A percentile compares a stretch with the other conserved stretches of the same genome.
phyloP scores from a whole-genome alignment of 2,888 invertebrate genomes.

The Agrotis clavis region DNA sequence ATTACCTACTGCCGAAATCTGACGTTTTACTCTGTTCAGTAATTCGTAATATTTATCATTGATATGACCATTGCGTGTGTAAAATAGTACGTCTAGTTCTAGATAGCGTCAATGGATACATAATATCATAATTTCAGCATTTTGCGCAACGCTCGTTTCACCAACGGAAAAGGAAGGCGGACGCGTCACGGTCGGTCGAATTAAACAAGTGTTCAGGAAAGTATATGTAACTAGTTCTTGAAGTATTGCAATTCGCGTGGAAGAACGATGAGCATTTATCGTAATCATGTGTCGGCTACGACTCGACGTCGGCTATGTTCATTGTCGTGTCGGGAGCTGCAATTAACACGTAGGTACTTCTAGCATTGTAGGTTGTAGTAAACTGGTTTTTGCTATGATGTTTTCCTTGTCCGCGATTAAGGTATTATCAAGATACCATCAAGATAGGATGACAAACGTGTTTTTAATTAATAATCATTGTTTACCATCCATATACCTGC shows the following conservation, averaged over 20 bases:
- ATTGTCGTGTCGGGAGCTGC: constrained; percentile 22
- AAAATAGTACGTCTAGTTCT: constrained; percentile 26
- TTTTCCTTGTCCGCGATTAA: constrained; percentile 47
- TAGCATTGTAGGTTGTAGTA: constrained; percentile 22
- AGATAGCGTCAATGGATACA: constrained; percentile 40
- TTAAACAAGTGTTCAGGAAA: constrained; percentile 75
- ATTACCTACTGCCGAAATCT: not conserved
- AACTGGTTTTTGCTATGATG: constrained; percentile 19
- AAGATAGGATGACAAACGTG: not conserved
- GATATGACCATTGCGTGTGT: constrained; percentile 20
- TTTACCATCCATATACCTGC: not conserved
- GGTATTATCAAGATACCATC: constrained; percentile 15
- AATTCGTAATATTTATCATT: constrained; percentile 22
- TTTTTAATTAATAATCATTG: constrained; percentile 1
- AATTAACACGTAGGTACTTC: constrained; percentile 22
- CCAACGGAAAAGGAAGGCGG: constrained; percentile 88
- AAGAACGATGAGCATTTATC: constrained; percentile 45
- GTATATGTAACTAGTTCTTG: constrained; percentile 62
- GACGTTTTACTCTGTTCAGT: too few relatives aligned
- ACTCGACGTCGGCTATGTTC: constrained; percentile 26
- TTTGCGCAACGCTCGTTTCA: constrained; percentile 87
- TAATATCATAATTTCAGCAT: constrained; percentile 70
- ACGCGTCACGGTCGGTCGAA: constrained; percentile 79
- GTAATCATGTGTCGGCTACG: constrained; percentile 29
- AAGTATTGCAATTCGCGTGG: constrained; percentile 54